Evolutionary conservation across 2,797 vertebrate species (phyloP).

Genomic region (Notolabrus celidotus): DNA sequence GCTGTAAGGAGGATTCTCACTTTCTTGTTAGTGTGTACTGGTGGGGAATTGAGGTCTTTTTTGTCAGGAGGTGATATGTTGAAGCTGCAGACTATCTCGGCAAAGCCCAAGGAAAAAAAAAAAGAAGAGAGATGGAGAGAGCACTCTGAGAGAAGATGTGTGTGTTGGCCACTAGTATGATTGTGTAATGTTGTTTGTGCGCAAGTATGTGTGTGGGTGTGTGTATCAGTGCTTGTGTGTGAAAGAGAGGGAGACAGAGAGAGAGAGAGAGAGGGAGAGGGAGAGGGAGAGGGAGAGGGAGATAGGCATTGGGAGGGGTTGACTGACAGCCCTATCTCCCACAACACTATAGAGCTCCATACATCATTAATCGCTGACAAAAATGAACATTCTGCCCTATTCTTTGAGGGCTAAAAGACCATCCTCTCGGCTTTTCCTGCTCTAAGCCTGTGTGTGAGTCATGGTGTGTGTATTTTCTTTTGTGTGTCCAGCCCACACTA

Average conservation of each 20-base stretch:
- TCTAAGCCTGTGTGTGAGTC: conserved; percentile 21
- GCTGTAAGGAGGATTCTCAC: conserved; percentile 71
- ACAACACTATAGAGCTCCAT: conserved; percentile 64
- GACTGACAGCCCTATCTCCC: conserved; percentile 68
- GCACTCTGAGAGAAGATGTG: conserved; percentile 46
- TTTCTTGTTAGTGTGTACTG: conserved; percentile 80
- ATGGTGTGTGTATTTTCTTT: conserved; percentile 3
- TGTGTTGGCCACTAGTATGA: conserved; percentile 32
- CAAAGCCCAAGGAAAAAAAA: conserved; percentile 60
- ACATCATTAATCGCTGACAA: conserved; percentile 76
- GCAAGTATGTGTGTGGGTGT: conserved; percentile 2
- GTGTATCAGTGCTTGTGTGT: neutral
- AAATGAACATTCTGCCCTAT: conserved; percentile 68
- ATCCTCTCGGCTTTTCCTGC: conserved; percentile 20
- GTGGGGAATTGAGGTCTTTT: conserved; percentile 77
- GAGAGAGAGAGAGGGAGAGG: conserved; percentile 14
- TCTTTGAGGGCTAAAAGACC: conserved; percentile 62
- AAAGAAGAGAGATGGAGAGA: conserved; percentile 16
- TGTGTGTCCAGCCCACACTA: neutral
- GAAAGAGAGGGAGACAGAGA: neutral
- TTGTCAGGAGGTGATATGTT: conserved; percentile 78
- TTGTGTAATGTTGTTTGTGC: conserved; percentile 28
- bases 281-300: conserved; percentile 6
- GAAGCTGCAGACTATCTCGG: conserved; percentile 72
- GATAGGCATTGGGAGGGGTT: conserved; percentile 31